Evolutionary conservation across 2,113 vertebrate genomes (phyloP), one percentile per base, ranked within the genome.

Genomic region (Rutilus rutilus): DNA sequence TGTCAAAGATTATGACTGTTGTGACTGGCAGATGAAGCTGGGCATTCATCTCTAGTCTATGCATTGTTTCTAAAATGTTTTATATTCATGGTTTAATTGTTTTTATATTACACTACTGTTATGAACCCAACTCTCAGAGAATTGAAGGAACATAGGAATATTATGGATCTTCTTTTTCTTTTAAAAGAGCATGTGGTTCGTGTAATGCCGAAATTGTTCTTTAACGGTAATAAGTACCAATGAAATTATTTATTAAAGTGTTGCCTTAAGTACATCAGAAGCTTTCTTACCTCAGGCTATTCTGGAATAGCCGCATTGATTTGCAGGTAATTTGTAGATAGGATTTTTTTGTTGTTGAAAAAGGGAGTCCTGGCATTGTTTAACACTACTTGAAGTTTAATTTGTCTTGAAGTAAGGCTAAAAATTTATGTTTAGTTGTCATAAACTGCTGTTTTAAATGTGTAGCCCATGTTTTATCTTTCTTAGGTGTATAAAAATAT

Each of bases 381-480:
- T 4, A 36, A 23, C 9, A 27, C 42, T 71, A 83, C 73, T 84
- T 75, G 57, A 76, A 80, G 59, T 52, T 69, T 65, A 7, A 86
- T 57, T 54, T 78, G 74, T 82, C 42, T 30, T 33, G 19, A 47
- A 33, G 15, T 65, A 17, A 54, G 19, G 15, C 10, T 67, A 27
- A 30, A 71, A 36, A 36, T 65, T 12, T 4, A 21, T 57, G 7
- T 80, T 77, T 85, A 33, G 17, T 71, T 86, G 88, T 85, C 89
- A 82, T 91, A 87, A 92, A 90, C 84, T 90, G 88, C 90, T 90
- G 79, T 90, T 91, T 87, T 91, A 92, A 91, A 52, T 85, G 89
- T 92, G 86, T 91, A 84, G 90, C 93, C 91, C 91, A 92, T 92
- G 92, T 93, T 92, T 91, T 92, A 69, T 5, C 89, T 94, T 93